Evolutionary conservation across 2,797 vertebrate genomes (phyloP), one percentile per base, ranked within the genome.

Genomic region (Bovichtus variegatus): DNA sequence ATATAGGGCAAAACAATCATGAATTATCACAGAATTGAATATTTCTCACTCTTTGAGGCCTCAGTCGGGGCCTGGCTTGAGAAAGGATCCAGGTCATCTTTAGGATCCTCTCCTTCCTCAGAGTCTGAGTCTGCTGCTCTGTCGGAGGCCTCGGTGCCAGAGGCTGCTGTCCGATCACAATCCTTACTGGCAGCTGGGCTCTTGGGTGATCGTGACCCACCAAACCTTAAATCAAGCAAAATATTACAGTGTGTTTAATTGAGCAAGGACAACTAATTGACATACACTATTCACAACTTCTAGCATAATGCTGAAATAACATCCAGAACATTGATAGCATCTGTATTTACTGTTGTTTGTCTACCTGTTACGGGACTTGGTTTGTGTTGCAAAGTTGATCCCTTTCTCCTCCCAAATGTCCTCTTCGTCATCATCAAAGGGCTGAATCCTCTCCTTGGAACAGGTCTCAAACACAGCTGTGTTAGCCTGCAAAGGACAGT

Each of bases 351-450:
- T n/a, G 40, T 8, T 21, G 44, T 31, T 6, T 44, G 9, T 55
- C 38, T 87, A 98, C 97, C 97, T 96, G 93, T 97, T 96, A 64
- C 97, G 94, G 44, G 96, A 95, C 69, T 95, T 96, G 5, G 94
- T 95, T 82, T 97, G 96, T 58, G 95, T 87, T 31, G 95, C 88
- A 86, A 96, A 96, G 89, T 90, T 96, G 21, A 95, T 96, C 80
- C 96, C 96, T 74, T 96, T 96, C n/a, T 97, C 97, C 41, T 98
- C 97, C 97, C 97, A 98, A 80, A 98, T 97, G 64, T 98, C 97
- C 21, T 98, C 97, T n/a, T 97, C 96, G 13, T 96, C 96, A 19
- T 98, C 97, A 13, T 97, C 97, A 21, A 98, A 98, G 2, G 96
- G 96, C 59, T 98, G 97, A 88, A 98, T 97, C 44, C 93, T 95